Conservation (phyloP, 92 coral and sea anemone species). For the Umimayanthus chanpuru region DNA sequence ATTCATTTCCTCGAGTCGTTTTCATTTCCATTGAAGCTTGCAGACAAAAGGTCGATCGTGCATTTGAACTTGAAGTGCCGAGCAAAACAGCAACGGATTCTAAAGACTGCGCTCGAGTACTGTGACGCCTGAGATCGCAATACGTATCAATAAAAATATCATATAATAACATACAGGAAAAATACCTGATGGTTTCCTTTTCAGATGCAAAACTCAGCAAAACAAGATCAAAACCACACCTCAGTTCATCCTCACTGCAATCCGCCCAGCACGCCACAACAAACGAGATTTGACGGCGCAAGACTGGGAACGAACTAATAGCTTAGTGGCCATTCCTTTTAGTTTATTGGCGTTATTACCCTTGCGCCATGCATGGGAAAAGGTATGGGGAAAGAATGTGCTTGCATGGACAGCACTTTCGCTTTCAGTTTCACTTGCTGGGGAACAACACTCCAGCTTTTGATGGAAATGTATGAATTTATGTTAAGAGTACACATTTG, state of each 20-base stretch:
- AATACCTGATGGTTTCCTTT: slow-evolving; percentile 11
- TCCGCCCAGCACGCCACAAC: slow-evolving; percentile 35
- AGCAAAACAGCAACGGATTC: neutral
- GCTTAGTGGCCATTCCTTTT: neutral
- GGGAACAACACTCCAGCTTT: too few species aligned
- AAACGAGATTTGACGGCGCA: slow-evolving; percentile 1
- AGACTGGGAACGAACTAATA: slow-evolving; percentile 21
- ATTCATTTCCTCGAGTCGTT: neutral
- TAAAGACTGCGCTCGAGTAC: neutral
- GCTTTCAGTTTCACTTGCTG: too few species aligned
- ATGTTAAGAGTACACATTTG: too few species aligned
- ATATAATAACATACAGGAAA: neutral
- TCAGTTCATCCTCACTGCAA: neutral
- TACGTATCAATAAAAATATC: neutral
- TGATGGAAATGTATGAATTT: too few species aligned
- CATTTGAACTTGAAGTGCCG: neutral
- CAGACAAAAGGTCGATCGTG: slow-evolving; percentile 6
- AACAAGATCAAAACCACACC: slow-evolving; percentile 40
- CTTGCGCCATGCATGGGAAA: too few species aligned
- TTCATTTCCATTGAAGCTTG: neutral
- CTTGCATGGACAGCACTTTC: too few species aligned
- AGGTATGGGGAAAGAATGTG: too few species aligned
- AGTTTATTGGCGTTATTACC: too few species aligned
- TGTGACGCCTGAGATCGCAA: neutral
- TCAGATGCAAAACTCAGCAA: neutral